Percentiles rank a stretch among this genome's conserved stretches.
These are phyloP conservation scores for Micronisus gabar DNA, from an alignment of 2,113 vertebrate species.

Conservation along the genomic window DNA sequence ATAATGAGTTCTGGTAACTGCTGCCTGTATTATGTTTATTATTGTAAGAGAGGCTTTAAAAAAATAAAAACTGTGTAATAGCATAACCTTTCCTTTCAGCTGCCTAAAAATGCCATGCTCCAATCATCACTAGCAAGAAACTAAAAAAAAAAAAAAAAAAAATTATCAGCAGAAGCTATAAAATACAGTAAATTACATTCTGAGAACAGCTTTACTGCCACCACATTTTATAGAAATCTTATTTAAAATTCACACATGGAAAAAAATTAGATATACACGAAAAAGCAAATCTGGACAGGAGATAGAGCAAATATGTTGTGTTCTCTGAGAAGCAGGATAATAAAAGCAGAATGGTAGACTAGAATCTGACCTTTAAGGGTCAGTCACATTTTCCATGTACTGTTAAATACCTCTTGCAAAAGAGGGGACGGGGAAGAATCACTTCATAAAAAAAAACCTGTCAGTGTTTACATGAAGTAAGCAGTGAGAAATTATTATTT, in stretches of 20 bases:
- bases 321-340: not conserved
- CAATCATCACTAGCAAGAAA: constrained; percentile 14
- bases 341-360: not conserved
- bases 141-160: constrained; percentile 24
- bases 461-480: not conserved
- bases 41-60: not conserved
- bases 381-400: constrained; percentile 62
- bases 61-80: not conserved
- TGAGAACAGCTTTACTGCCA: not conserved
- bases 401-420: not conserved
- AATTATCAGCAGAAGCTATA: not conserved
- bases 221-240: not conserved
- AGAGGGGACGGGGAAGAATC: not conserved
- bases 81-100: constrained; percentile 4
- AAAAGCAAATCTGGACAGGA: not conserved
- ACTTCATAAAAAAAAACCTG: not conserved
- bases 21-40: not conserved
- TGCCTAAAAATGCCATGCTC: not conserved
- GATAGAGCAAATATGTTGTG: not conserved
- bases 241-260: not conserved
- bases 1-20: not conserved
- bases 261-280: not conserved
- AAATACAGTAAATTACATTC: not conserved
- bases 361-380: constrained; percentile 61
- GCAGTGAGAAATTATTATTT: not conserved